phyloP scores from a whole-genome alignment of 1,140 invertebrate species.

The Achroia grisella region DNA sequence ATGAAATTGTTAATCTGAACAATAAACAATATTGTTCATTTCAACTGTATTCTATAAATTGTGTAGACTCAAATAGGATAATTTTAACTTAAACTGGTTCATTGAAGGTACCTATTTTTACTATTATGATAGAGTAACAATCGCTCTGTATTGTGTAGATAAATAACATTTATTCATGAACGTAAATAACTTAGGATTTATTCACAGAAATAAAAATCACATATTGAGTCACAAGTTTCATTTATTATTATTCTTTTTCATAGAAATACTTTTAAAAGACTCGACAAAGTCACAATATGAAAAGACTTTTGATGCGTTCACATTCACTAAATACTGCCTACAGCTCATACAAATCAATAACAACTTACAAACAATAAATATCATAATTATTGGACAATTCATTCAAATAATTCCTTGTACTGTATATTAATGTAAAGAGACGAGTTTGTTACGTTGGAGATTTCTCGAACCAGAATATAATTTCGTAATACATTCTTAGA shows the following conservation, averaged over 20 bases:
- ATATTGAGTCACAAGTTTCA: constrained; percentile 52
- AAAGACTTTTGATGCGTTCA: constrained; percentile 58
- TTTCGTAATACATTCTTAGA: background rate
- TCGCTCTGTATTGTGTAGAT: too few relatives aligned
- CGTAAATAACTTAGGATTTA: too few relatives aligned
- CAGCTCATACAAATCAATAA: constrained; percentile 59
- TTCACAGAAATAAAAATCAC: constrained; percentile 37
- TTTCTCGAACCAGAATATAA: constrained; percentile 2
- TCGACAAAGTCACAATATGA: constrained; percentile 67
- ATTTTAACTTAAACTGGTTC: too few relatives aligned
- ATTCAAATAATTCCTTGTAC: constrained; percentile 59
- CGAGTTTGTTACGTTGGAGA: constrained; percentile 8
- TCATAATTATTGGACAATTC: constrained; percentile 61
- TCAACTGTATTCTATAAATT: too few relatives aligned
- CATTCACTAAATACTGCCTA: constrained; percentile 58
- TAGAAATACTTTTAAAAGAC: constrained; percentile 71
- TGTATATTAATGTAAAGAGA: constrained; percentile 9
- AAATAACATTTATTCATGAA: too few relatives aligned
- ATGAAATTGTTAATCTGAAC: too few relatives aligned
- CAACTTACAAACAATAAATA: constrained; percentile 69
- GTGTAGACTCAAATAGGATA: too few relatives aligned
- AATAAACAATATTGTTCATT: too few relatives aligned
- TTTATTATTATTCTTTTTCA: constrained; percentile 62
- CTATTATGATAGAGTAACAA: too few relatives aligned
- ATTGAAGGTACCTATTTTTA: too few relatives aligned